Conservation (phyloP, 2,113 vertebrate genomes). For the Atractosteus spatula region DNA sequence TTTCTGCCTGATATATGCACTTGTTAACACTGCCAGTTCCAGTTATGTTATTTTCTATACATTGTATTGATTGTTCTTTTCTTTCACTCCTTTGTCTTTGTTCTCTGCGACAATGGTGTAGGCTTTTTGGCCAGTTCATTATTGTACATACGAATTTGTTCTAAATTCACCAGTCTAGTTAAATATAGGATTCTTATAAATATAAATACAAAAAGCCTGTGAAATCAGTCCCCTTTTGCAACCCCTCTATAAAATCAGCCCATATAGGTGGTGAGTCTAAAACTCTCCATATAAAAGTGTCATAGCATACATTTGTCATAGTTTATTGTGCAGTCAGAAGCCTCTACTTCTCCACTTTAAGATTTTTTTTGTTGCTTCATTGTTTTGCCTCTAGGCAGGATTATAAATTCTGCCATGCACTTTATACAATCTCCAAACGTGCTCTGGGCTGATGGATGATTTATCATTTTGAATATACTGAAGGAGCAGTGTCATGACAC, state of each 20-base stretch:
- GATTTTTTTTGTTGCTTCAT: not conserved
- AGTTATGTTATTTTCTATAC: no score
- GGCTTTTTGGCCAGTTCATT: no score
- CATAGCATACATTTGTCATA: conserved; percentile 8
- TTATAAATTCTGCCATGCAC: conserved; percentile 10
- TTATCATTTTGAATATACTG: conserved; percentile 7
- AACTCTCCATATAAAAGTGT: not conserved
- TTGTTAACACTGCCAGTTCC: no score
- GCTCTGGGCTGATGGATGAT: not conserved
- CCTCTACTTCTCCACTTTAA: not conserved
- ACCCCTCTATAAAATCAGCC: not conserved
- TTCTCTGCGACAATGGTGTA: no score
- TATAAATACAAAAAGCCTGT: not conserved
- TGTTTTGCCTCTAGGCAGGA: conserved; percentile 7
- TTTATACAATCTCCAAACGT: not conserved
- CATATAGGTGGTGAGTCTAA: not conserved
- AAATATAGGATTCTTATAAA: not conserved
- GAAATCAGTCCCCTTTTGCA: not conserved
- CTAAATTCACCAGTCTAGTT: no score
- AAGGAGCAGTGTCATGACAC: not conserved
- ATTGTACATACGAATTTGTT: no score
- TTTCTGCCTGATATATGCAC: no score
- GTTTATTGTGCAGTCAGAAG: conserved; percentile 5
- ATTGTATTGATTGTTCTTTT: no score
- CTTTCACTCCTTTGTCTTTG: no score